A percentile compares a stretch with the other conserved stretches of the same genome.
Conservation (phyloP, 1,140 invertebrate genomes). For the Neodiprion fabricii region DNA sequence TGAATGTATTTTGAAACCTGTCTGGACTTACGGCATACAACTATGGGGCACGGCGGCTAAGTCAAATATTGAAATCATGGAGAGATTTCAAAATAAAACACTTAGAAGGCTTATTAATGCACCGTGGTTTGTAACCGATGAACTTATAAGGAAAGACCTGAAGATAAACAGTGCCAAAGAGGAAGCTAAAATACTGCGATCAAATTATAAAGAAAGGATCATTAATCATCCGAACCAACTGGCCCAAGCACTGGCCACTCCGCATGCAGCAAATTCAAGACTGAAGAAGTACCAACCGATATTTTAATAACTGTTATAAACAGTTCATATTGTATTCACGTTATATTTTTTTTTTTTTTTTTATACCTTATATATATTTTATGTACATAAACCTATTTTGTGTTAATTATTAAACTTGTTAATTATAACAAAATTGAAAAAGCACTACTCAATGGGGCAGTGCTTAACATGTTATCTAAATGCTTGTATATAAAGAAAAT, state of each 20-base stretch:
- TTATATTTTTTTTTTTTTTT: no score
- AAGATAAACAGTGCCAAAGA: neutral
- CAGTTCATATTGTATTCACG: no score
- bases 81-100: conserved; percentile 33
- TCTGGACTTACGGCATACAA: conserved; percentile 40
- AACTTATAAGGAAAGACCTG: neutral
- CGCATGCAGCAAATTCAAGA: neutral
- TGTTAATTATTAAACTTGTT: no score
- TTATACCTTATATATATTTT: no score
- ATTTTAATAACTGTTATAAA: neutral
- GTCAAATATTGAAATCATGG: conserved; percentile 27
- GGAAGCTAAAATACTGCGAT: neutral
- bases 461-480: no score
- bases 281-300: neutral
- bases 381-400: no score
- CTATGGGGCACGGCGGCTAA: conserved; percentile 34
- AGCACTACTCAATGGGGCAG: no score
- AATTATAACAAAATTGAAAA: no score
- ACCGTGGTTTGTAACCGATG: conserved; percentile 23
- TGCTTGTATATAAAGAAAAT: no score
- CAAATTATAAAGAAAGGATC: no score
- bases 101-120: conserved; percentile 29
- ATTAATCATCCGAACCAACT: neutral
- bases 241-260: neutral
- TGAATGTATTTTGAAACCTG: conserved; percentile 37